Base-by-base conservation (phyloP, 2,797 vertebrate species). In the Coendou prehensilis region DNA sequence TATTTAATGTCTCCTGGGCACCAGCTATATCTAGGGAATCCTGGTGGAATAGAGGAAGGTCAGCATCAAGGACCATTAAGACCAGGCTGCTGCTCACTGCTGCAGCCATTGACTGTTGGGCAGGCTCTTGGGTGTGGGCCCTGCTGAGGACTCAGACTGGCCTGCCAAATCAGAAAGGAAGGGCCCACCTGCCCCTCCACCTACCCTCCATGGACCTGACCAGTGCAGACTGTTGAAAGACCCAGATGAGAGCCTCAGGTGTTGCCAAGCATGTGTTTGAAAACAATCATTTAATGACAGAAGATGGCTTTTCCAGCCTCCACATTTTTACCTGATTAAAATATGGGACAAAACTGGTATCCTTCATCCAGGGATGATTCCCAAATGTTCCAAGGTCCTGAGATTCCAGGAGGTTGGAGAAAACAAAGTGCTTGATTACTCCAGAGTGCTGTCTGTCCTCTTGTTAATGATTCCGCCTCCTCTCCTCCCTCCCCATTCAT, bases 261-360 rank as follows among this genome's bases (percentile, higher is more conserved):
- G 52, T 56, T 85, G 63, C 96, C 95, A 94, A 95, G 76, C 73
- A 41, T 41, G 2, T 73, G 45, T 89, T 90, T 87, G 67, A 71
- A 61, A 95, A 26, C 64, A 71, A 47, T 71, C 54, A 28, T 75
- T 63, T 94, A 93, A 80, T 91, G 82, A 84, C 30, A 63, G 93
- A 93, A 97, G 79, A 96, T 97, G 79, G 59, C 82, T 96, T 96
- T 96, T 95, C 82, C 93, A 92, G 95, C 56, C 73, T 71, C 69
- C n/a, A 10, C 85, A 96, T 97, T 90, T 97, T 75, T 41, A 41
- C 82, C 79, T 96, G 73, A 93, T 94, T 79, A 95, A 96, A 92
- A 90, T 84, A 54, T 15, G 45, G 59, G 82, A 92, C 57, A 75
- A 86, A 96, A 96, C 69, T 78, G 83, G 52, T 83, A 75, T 75